Base-by-base conservation (phyloP, 2,113 vertebrate species). In the Furnarius figulus region DNA sequence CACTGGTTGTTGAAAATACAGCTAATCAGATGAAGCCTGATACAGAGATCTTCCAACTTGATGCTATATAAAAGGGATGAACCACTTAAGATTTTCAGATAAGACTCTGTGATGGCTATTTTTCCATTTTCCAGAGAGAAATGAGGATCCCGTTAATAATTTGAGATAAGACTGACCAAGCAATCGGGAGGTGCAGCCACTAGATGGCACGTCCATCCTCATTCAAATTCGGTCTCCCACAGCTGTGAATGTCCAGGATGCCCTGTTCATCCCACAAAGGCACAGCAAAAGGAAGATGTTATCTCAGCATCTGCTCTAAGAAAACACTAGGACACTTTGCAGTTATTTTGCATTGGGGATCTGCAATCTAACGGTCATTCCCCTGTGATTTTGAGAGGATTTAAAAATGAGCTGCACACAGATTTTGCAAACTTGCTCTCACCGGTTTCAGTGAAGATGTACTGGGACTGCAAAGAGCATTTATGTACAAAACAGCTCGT, bases 401-500 rank as follows among this genome's bases (percentile, higher is more conserved):
- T 94, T 90, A 62, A 93, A 95, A 96, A 85, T 75, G 87, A 89
- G 74, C 68, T 61, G 55, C 27, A 9, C 14, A 11, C 30, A n/a
- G 77, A 76, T 75, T 87, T 89, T 87, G 85, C 70, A 95, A 78
- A 35, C 76, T 89, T 35, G 87, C 92, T 74, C 59, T 80, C 56
- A 1, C 63, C 72, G 70, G 66, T 87, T 96, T 90, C 58, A 37
- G 73, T 24, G 88, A 93, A 89, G 88, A 95, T 88, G 90, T 74
- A 72, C 85, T 37, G 66, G 65, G 93, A n/a, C 77, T 94, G 92
- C 68, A 93, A 91, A 86, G 72, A 89, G 85, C 52, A 94, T 78
- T 96, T 96, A 92, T 86, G 92, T 82, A 77, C 90, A 96, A 93
- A 95, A 94, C 95, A 95, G 96, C 94, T 97, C 52, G 4, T 94